Evolutionary conservation across 23 tunicate species (phyloP).

Genomic region (Botrylloides violaceus): DNA sequence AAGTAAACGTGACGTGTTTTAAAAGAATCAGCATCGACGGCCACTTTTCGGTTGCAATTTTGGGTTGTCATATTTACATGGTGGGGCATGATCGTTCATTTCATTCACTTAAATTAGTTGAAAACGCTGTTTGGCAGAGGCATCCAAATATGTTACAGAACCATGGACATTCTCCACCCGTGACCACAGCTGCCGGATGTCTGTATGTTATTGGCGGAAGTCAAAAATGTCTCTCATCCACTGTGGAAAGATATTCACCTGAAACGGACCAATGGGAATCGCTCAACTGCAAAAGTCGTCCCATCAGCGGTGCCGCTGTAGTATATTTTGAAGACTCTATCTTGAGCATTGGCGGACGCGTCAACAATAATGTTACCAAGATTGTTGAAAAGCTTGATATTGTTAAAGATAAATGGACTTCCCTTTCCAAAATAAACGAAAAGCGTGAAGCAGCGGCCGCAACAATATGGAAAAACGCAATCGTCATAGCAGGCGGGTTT

Average conservation of each 20-base stretch:
- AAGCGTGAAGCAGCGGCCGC: background rate
- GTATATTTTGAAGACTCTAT: background rate
- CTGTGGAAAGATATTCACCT: background rate
- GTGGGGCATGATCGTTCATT: background rate
- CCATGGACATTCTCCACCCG: background rate
- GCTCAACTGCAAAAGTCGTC: background rate
- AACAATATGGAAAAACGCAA: background rate
- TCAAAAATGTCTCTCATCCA: background rate
- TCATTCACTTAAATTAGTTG: background rate
- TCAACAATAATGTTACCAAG: background rate
- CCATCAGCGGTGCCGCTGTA: background rate
- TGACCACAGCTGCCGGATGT: background rate
- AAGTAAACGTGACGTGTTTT: background rate
- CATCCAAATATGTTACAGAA: background rate
- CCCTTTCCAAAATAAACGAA: background rate
- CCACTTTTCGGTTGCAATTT: background rate
- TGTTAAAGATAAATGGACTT: background rate
- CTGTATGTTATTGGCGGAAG: background rate
- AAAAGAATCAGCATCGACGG: background rate
- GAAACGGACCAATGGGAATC: background rate
- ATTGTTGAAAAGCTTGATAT: background rate
- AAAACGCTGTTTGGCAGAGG: constrained; percentile 4
- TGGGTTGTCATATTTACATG: background rate
- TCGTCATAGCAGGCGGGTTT: background rate
- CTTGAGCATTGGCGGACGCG: background rate